Conservation (phyloP, 2,113 vertebrate genomes). For the Oryzias woworae region DNA sequence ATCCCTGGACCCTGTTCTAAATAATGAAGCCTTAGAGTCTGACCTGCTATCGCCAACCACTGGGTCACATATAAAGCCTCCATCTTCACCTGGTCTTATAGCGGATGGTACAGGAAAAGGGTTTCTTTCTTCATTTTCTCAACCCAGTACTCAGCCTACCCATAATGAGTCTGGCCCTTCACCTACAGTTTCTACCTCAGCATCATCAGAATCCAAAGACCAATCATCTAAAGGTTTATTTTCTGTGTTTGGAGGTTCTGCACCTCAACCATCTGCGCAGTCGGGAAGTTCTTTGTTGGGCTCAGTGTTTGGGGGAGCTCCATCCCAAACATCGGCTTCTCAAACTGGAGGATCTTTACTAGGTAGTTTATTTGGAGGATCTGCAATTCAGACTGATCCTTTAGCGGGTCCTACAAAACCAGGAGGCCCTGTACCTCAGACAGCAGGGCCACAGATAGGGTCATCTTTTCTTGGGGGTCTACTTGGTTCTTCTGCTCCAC, state of each 20-base stretch:
- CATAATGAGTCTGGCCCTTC: slow-evolving; percentile 13
- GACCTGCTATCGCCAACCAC: slow-evolving; percentile 33
- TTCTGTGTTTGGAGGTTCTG: slow-evolving; percentile 58
- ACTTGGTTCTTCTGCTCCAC: slow-evolving; percentile 62
- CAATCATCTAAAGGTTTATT: slow-evolving; percentile 56
- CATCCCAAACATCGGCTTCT: slow-evolving; percentile 47
- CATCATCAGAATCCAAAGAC: slow-evolving; percentile 39
- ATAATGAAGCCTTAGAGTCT: slow-evolving; percentile 29
- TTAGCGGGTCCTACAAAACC: slow-evolving; percentile 34
- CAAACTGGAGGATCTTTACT: slow-evolving; percentile 64
- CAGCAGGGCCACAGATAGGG: slow-evolving; percentile 42
- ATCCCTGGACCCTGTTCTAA: slow-evolving; percentile 11
- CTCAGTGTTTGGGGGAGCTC: slow-evolving; percentile 83
- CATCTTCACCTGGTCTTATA: slow-evolving; percentile 20
- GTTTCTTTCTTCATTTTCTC: slow-evolving; percentile 83
- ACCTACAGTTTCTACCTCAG: slow-evolving; percentile 17
- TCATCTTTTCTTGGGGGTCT: slow-evolving; percentile 63
- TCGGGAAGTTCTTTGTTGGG: slow-evolving; percentile 77
- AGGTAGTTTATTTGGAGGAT: slow-evolving; percentile 65
- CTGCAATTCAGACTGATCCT: slow-evolving; percentile 38
- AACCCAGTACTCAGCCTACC: slow-evolving; percentile 31
- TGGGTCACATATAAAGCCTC: slow-evolving; percentile 38
- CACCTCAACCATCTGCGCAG: slow-evolving; percentile 59
- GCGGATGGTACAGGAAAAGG: slow-evolving; percentile 60
- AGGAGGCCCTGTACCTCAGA: slow-evolving; percentile 32